A percentile compares a stretch with the other conserved stretches of the same genome.
Evolutionary conservation across 1,140 invertebrate genomes (phyloP).

Genomic region (Druon quercuslanigerum): DNA sequence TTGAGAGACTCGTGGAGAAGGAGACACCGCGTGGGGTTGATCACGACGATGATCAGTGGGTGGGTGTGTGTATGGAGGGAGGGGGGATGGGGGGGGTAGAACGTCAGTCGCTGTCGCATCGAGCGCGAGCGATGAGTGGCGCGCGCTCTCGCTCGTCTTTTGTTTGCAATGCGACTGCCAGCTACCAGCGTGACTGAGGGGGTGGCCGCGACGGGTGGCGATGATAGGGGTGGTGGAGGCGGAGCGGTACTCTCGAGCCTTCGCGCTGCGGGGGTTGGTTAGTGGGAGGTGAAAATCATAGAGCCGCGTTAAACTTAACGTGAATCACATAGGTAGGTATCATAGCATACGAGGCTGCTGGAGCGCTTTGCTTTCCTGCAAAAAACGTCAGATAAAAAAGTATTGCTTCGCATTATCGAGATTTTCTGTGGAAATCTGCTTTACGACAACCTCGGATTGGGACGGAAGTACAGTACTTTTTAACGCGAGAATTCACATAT

Average conservation of each 20-base stretch:
- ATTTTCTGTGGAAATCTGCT: no score
- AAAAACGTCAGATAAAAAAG: no score
- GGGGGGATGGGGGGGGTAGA: conserved; percentile 45
- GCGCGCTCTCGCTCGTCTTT: conserved; percentile 71
- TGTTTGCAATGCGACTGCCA: conserved; percentile 72
- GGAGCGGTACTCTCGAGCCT: conserved; percentile 32
- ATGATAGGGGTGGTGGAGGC: conserved; percentile 41
- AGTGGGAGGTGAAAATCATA: conserved; percentile 56
- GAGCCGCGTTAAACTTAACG: conserved; percentile 66
- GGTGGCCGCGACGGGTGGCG: conserved; percentile 49
- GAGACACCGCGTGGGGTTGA: conserved; percentile 41
- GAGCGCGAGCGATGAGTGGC: conserved; percentile 72
- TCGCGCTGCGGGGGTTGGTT: conserved; percentile 39
- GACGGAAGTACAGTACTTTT: no score
- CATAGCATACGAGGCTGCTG: conserved; percentile 22
- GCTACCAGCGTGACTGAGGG: conserved; percentile 46
- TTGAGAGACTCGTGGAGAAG: conserved; percentile 34
- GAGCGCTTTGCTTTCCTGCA: no score
- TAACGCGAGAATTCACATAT: no score
- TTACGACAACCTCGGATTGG: no score
- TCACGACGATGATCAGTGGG: conserved; percentile 44
- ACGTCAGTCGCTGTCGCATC: conserved; percentile 73
- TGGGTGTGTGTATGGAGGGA: conserved; percentile 34
- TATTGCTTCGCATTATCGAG: no score
- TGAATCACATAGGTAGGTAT: conserved; percentile 48